A percentile compares a stretch with the other conserved stretches of the same genome.
Evolutionary conservation across 2,113 vertebrate species (phyloP).

Genomic region (Brachyhypopomus gauderio): DNA sequence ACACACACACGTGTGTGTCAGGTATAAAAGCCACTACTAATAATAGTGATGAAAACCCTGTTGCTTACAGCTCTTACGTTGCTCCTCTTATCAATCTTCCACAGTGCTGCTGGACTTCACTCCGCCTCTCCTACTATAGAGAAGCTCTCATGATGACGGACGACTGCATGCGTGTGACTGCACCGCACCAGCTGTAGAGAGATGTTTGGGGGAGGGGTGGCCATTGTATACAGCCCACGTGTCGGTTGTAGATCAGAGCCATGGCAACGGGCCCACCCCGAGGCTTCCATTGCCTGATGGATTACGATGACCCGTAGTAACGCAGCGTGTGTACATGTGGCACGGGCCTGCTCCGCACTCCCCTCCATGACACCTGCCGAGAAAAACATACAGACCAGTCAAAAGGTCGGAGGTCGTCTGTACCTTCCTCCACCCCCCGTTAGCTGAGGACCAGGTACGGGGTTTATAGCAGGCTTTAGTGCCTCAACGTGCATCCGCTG

Average conservation of each 20-base stretch:
- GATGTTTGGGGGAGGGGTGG: conserved; percentile 15
- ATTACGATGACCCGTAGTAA: conserved; percentile 28
- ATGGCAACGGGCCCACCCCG: conserved; percentile 6
- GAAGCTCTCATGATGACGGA: conserved; percentile 14
- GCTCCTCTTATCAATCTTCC: conserved; percentile 1
- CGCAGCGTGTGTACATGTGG: background rate
- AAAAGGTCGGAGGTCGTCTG: conserved; percentile 36
- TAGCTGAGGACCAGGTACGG: conserved; percentile 1
- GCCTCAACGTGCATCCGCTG: background rate
- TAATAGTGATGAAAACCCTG: background rate
- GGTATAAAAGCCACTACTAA: background rate
- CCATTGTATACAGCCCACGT: conserved; percentile 9
- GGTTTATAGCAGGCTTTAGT: background rate
- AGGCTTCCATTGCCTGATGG: conserved; percentile 21
- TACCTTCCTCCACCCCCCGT: background rate
- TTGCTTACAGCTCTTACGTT: too few species aligned
- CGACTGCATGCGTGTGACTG: conserved; percentile 22
- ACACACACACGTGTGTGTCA: too few species aligned
- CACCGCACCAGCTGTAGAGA: conserved; percentile 7
- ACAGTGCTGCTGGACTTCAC: background rate
- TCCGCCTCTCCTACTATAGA: conserved; percentile 8
- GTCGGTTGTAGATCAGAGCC: conserved; percentile 39
- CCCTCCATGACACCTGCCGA: conserved; percentile 5
- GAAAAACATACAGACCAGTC: conserved; percentile 21
- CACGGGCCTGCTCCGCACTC: background rate